Percentiles rank a stretch among this genome's conserved stretches.
Evolutionary conservation across 92 coral and sea anemone species (phyloP).

Genomic region (Parazoanthus atlanticus): DNA sequence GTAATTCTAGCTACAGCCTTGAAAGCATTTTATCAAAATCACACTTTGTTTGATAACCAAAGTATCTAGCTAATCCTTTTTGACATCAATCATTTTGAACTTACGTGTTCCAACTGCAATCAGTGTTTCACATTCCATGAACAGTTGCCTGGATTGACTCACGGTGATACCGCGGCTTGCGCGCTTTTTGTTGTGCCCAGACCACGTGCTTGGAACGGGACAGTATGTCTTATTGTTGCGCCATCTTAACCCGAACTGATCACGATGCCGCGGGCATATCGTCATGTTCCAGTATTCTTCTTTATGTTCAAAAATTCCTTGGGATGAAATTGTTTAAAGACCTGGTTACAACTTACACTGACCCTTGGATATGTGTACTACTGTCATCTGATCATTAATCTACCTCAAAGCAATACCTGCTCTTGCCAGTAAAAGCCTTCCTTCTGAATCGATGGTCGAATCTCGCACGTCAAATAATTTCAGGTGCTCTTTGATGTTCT

Average conservation of each 20-base stretch:
- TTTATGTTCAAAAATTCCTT: constrained; percentile 34
- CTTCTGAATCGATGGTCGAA: constrained; percentile 25
- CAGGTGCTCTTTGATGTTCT: constrained; percentile 58
- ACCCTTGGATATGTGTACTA: constrained; percentile 23
- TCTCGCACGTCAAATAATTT: constrained; percentile 48
- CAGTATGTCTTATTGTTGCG: constrained; percentile 48
- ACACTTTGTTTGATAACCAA: constrained; percentile 3
- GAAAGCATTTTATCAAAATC: not conserved
- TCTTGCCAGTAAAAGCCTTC: constrained; percentile 38
- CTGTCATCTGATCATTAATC: not conserved
- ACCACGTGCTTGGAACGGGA: constrained; percentile 48
- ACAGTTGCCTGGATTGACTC: constrained; percentile 53
- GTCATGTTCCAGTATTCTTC: constrained; percentile 45
- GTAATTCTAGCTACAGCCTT: constrained; percentile 7
- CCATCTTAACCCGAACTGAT: constrained; percentile 66
- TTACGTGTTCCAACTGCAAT: constrained; percentile 63
- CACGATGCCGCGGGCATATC: constrained; percentile 64
- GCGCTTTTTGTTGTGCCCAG: constrained; percentile 42
- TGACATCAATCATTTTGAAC: constrained; percentile 27
- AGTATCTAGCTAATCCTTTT: not conserved
- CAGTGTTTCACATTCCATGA: constrained; percentile 42
- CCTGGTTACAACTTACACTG: constrained; percentile 33
- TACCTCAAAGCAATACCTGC: constrained; percentile 25
- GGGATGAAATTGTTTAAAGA: constrained; percentile 19
- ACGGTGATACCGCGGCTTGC: constrained; percentile 62